phyloP scores from a whole-genome alignment of 2,797 vertebrate genomes.

The Tenualosa ilisha region DNA sequence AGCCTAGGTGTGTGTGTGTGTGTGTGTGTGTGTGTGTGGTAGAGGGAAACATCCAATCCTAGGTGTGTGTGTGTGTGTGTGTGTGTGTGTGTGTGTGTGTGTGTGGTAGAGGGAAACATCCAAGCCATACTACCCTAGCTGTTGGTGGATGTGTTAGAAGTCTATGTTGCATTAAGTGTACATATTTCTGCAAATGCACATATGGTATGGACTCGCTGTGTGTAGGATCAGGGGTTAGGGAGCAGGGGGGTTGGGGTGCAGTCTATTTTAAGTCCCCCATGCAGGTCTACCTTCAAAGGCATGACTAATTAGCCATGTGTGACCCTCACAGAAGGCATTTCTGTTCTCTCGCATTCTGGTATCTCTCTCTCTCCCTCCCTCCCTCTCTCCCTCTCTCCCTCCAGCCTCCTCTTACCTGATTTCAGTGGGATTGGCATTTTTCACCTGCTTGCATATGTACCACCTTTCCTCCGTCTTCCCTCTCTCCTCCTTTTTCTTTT shows the following conservation, averaged over 20 bases:
- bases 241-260: constrained; percentile 48
- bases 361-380: neutral
- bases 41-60: neutral
- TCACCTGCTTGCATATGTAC: constrained; percentile 42
- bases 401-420: constrained; percentile 19
- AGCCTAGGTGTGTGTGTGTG: neutral
- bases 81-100: constrained; percentile 1
- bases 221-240: constrained; percentile 32
- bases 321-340: constrained; percentile 62
- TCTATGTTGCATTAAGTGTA: neutral
- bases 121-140: neutral
- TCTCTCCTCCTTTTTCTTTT: neutral
- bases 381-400: neutral
- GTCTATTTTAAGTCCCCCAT: constrained; percentile 68
- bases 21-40: constrained; percentile 21
- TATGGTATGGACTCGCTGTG: neutral
- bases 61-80: neutral
- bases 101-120: neutral
- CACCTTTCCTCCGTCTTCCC: neutral
- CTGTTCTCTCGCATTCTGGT: neutral
- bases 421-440: constrained; percentile 39
- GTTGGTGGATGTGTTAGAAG: neutral
- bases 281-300: constrained; percentile 61
- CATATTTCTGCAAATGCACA: neutral
- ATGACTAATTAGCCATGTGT: constrained; percentile 71